Evolutionary conservation across 2,888 invertebrate genomes (phyloP).

Genomic region (Meteorus colon): DNA sequence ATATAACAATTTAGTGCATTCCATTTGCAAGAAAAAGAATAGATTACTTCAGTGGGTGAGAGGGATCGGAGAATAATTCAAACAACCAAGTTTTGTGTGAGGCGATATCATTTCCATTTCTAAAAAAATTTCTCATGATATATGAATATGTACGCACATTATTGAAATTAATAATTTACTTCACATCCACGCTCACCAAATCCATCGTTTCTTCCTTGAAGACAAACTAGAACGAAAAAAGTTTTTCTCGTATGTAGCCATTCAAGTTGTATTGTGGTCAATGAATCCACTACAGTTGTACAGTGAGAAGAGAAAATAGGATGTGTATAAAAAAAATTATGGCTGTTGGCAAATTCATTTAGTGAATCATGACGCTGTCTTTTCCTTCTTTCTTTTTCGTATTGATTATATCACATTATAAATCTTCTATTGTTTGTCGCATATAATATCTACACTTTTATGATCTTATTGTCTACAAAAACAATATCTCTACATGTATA

Average conservation of each 20-base stretch:
- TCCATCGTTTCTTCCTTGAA: not conserved
- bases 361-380: not conserved
- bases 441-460: not conserved
- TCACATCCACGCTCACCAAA: not conserved
- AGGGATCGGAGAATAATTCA: not conserved
- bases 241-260: constrained; percentile 8
- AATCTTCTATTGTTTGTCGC: not conserved
- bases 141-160: constrained; percentile 6
- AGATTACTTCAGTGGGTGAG: not conserved
- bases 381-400: not conserved
- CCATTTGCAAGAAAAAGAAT: constrained; percentile 13
- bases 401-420: not conserved
- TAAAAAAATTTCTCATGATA: not conserved
- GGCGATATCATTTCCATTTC: not conserved
- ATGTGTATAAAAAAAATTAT: not conserved
- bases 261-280: not conserved
- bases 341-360: not conserved
- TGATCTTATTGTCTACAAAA: not conserved
- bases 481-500: not conserved
- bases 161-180: not conserved
- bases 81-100: not conserved
- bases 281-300: not conserved
- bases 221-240: not conserved
- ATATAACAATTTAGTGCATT: constrained; percentile 19
- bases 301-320: not conserved